Evolutionary conservation across 2,797 vertebrate species (phyloP), one percentile per base, ranked within the genome.

Genomic region (Champsocephalus esox): DNA sequence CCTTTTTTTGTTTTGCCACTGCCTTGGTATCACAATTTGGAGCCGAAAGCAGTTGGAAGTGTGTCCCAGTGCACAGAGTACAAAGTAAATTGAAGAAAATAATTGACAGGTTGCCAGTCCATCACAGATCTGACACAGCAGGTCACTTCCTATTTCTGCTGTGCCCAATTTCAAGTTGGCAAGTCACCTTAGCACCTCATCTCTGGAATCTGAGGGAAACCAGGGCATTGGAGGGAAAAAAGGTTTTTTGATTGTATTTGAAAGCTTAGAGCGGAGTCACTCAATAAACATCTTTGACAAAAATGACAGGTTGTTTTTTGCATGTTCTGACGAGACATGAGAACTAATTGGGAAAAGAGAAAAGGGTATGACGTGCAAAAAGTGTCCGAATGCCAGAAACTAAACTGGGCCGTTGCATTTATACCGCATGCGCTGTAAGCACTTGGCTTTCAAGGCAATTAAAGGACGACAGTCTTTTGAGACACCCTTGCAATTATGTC

Each of bases 81-180:
- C 13, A 59, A 46, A 67, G 34, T 12, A 9, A 19, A 60, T 7
- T 38, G 34, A 9, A 56, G 62, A 66, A 77, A 71, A 76, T 76
- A 76, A 83, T 78, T 81, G 78, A 74, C 79, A 77, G 50, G 57
- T 69, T 68, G 45, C 57, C 62, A 48, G 43, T 67, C 67, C 41
- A 50, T 84, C 67, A 52, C 28, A 51, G 32, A 49, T 16, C 13
- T 54, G 69, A 84, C 72, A 44, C 48, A 19, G 43, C 7, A 38
- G 78, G 78, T 83, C 78, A 69, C 11, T 34, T 44, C 60, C 73
- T 84, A 71, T 87, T 80, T 88, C 59, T 70, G 57, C 73, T 52
- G 14, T 46, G 48, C 68, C 63, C 82, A 68, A 66, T 79, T 76
- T 74, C 45, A 85, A 51, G 80, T 81, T 85, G 61, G 21, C 54